Base-by-base conservation (phyloP, 2,113 vertebrate species). In the Casuarius casuarius region DNA sequence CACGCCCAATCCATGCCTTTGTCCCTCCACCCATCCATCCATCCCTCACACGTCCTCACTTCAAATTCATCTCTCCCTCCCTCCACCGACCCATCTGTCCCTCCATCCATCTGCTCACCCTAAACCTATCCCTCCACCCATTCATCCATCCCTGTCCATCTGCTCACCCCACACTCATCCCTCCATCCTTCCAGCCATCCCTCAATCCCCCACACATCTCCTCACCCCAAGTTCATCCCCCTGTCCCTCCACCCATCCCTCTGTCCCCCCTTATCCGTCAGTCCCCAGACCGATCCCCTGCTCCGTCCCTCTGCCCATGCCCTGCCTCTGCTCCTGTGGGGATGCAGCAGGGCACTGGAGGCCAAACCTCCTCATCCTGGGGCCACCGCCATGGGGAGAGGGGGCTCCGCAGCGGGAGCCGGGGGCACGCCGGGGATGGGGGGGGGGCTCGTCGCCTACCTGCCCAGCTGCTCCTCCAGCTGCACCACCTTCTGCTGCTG, bases 391-490 rank as follows among this genome's bases (percentile, higher is more conserved):
- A 40, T n/a, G 28, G 44, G 66, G 66, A 20, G 20, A n/a, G 59
- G 59, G 59, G 21, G 22, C 44, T 21, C 29, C 13, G 12, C 31
- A 31, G 26, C 4, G 7, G 31, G 35, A 48, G 65, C 7, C 29
- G 42, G 16, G 33, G 26, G 7, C 42, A 20, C 49, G 2, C 12
- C 52, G 62, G 46, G 18, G 73, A 4, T 0, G 0, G 18, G 7
- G 38, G 38, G 38, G 8, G 23, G 6, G 8, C 66, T 33, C 20
- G 11, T 62, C 40, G 9, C 93, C 87, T 70, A 98, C 98, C 98
- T 97, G 95, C 21, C 29, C 80, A 98, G 95, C 90, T 97, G 97
- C 49, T 97, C 96, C 84, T 33, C 95, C 67, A 98, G 95, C 1
- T 4, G 79, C 25, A 19, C 68, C 46, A 96, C 26, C 79, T 96